Conservation (phyloP, 2,888 invertebrate species). For the Hypsopygia costalis region DNA sequence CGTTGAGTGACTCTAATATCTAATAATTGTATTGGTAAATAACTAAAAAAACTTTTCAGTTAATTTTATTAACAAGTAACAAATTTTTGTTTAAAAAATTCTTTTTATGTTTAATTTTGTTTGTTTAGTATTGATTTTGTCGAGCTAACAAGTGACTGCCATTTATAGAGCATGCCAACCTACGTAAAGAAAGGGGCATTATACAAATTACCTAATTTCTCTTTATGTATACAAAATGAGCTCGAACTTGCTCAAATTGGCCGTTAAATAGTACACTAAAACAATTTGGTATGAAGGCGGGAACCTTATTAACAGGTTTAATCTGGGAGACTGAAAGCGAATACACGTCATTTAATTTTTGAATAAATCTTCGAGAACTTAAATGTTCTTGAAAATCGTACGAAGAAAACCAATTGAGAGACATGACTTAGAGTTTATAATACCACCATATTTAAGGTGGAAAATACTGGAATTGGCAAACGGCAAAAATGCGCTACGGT, state of each 20-base stretch:
- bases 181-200: conserved; percentile 48
- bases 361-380: conserved; percentile 43
- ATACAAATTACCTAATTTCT: conserved; percentile 68
- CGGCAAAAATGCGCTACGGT: no score
- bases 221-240: conserved; percentile 64
- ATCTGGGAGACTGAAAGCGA: conserved; percentile 45
- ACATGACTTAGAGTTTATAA: conserved; percentile 18
- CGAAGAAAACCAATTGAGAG: conserved; percentile 12
- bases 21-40: no score
- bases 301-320: conserved; percentile 61
- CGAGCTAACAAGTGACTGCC: no score
- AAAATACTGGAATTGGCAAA: no score
- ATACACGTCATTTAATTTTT: conserved; percentile 51
- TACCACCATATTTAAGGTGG: no score
- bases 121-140: no score
- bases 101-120: no score
- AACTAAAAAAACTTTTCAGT: no score
- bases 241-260: conserved; percentile 58
- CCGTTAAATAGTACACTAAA: conserved; percentile 62
- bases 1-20: no score
- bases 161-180: no score
- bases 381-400: conserved; percentile 20
- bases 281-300: conserved; percentile 55
- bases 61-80: no score
- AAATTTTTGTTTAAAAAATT: no score